A percentile compares a stretch with the other conserved stretches of the same genome.
phyloP scores from a whole-genome alignment of 2,113 vertebrate species.

The Benitochromis conjunctus region DNA sequence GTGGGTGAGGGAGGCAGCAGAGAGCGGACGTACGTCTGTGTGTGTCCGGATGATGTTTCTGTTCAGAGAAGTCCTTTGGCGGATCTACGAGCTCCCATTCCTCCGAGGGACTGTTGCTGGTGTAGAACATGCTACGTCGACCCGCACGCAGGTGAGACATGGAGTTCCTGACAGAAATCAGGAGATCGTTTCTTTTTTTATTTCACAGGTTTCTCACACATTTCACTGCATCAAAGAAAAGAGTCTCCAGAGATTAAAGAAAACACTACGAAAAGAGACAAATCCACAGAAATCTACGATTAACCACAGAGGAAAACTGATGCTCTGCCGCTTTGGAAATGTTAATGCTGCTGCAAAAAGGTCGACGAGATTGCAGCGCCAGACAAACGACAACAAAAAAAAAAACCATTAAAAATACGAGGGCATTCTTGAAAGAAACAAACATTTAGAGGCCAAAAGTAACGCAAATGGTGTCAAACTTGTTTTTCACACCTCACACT shows the following conservation, averaged over 20 bases:
- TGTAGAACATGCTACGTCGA: conserved; percentile 87
- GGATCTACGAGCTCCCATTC: conserved; percentile 94
- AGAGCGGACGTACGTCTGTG: conserved; percentile 75
- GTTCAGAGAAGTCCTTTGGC: conserved; percentile 83
- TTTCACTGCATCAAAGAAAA: background rate
- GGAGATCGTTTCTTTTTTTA: background rate
- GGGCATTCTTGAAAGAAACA: background rate
- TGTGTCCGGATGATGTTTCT: conserved; percentile 71
- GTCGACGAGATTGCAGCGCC: background rate
- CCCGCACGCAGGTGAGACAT: conserved; percentile 85
- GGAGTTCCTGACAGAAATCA: conserved; percentile 79
- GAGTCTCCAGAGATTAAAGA: background rate
- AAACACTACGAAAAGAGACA: background rate
- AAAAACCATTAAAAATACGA: background rate
- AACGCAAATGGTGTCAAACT: background rate
- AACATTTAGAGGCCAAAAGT: background rate
- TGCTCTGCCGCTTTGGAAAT: background rate
- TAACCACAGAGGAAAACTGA: background rate
- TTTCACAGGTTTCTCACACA: background rate
- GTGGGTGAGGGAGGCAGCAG: background rate
- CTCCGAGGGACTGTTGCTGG: conserved; percentile 70
- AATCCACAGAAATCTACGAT: background rate
- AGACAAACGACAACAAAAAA: background rate
- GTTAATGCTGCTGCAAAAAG: background rate
- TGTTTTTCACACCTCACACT: background rate